phyloP scores from a whole-genome alignment of 2,888 invertebrate genomes.

The Spilosoma lubricipeda region DNA sequence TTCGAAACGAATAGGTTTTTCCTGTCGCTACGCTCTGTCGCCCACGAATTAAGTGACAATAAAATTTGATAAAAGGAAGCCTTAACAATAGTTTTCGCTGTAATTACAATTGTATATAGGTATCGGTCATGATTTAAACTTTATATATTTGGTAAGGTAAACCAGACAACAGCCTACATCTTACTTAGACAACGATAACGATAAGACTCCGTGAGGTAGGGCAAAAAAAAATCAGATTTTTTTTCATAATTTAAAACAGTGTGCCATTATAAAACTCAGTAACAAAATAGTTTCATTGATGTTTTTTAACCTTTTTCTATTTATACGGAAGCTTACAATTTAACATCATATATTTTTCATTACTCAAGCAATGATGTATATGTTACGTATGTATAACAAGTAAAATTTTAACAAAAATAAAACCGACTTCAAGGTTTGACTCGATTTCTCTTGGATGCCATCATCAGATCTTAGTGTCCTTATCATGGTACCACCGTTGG shows the following conservation, averaged over 20 bases:
- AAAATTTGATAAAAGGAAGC: conserved; percentile 63
- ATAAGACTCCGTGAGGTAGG: background rate
- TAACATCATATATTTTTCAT: too few species aligned
- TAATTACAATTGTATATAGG: conserved; percentile 1
- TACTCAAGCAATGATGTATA: background rate
- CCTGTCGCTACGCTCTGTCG: conserved; percentile 68
- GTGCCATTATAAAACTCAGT: too few species aligned
- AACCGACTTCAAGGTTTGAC: too few species aligned
- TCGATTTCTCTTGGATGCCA: too few species aligned
- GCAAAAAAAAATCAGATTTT: too few species aligned
- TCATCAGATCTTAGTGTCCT: too few species aligned
- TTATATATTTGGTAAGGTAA: background rate
- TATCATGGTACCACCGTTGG: too few species aligned
- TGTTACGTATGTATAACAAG: too few species aligned
- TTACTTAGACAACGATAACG: background rate
- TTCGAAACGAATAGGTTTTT: conserved; percentile 63
- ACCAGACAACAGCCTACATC: background rate
- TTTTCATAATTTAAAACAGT: background rate
- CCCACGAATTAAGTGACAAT: conserved; percentile 69
- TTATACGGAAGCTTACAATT: too few species aligned
- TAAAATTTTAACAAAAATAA: too few species aligned
- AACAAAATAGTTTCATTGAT: too few species aligned
- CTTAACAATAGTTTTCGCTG: conserved; percentile 19
- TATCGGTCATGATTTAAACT: background rate
- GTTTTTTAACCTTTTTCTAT: too few species aligned